Percentiles rank a stretch among this genome's conserved stretches.
phyloP scores from a whole-genome alignment of 2,797 vertebrate genomes.

The Oceanodroma leucorhoa region DNA sequence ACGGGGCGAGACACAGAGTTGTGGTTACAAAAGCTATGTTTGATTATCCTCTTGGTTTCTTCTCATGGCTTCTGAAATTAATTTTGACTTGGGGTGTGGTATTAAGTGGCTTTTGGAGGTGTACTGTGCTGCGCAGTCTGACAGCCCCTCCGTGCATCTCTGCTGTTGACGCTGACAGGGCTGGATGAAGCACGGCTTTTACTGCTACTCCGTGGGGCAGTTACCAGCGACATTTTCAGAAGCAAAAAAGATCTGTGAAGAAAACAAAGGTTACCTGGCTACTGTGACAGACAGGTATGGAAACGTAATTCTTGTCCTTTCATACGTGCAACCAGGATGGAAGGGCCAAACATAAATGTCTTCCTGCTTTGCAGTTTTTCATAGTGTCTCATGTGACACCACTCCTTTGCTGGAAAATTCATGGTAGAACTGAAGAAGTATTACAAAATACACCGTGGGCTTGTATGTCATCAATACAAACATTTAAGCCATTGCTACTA shows the following conservation, averaged over 20 bases:
- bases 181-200: conserved; percentile 81
- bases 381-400: no score
- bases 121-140: background rate
- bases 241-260: conserved; percentile 80
- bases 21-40: background rate
- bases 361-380: background rate
- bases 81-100: background rate
- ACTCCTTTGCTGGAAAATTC: background rate
- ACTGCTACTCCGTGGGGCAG: conserved; percentile 86
- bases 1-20: background rate
- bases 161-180: conserved; percentile 73
- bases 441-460: background rate
- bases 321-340: fast-evolving
- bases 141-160: background rate
- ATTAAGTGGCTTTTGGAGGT: background rate
- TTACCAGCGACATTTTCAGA: conserved; percentile 80
- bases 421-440: background rate
- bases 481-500: background rate
- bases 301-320: background rate
- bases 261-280: conserved; percentile 73
- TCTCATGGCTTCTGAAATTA: background rate
- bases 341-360: background rate
- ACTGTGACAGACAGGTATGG: conserved; percentile 87
- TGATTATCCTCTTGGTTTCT: background rate
- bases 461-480: background rate